Evolutionary conservation across 2,113 vertebrate species (phyloP), one percentile per base, ranked within the genome.

Genomic region (Bagarius yarrelli): DNA sequence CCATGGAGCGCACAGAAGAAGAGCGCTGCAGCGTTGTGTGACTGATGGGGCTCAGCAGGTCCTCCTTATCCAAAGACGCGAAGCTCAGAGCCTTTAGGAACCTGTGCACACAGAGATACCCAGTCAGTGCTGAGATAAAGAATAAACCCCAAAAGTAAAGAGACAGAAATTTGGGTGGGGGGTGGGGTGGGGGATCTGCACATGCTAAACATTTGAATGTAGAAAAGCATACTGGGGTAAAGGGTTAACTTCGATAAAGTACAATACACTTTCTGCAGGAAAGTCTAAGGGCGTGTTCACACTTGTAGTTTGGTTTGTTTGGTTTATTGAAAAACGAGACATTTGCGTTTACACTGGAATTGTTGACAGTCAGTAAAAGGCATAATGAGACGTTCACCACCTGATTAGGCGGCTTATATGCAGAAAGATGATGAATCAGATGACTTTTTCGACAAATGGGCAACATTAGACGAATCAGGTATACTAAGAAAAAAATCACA

Each of bases 31-130:
- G 91, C 5, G 96, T 96, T 81, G 94, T 98, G 89, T 98, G 97
- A 91, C 96, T 98, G 91, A 99, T 98, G 78, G 98, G 98, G 86
- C 96, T 98, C 87, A 99, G 91, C 30, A 99, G 93, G 72, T 99
- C 98, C 92, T 98, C 98, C 92, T 98, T 99, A 91, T 99, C 98
- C 91, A 99, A 92, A 0, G 98, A 99, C 76, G 96, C 98, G 14
- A 98, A 99, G 89, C 98, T 99, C 90, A 99, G 93, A 81, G 98
- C 96, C 94, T 98, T 98, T 91, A 98, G 95, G 85, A 99, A 99
- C 93, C 98, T 99, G 90, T 64, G 92, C 55, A 88, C 87, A 87
- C 85, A 67, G 32, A 71, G 9, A 56, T 50, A 27, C 25, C n/a
- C 1, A 25, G 21, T 66, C 16, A 74, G 21, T 32, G 70, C 16